Evolutionary conservation across 92 coral and sea anemone species (phyloP), one percentile per base, ranked within the genome.

Genomic region (Heliopora coerulea): DNA sequence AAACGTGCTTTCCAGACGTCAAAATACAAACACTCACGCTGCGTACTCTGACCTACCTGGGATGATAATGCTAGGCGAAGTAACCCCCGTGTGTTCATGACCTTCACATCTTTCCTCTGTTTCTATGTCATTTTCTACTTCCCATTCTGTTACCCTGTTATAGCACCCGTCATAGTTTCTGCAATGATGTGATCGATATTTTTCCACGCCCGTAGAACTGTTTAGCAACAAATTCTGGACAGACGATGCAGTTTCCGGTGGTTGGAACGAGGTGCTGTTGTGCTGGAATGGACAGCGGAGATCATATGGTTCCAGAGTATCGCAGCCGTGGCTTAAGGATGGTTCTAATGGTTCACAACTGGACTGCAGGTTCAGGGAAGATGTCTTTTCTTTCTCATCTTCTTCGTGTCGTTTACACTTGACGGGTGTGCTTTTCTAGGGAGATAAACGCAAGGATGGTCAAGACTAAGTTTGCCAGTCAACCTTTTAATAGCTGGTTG

Each of bases 231-330:
- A 67, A 49, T 59, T 67, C 39, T 67, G 74, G 15, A 67, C 48
- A 48, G 74, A 67, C 20, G 59, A 67, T 23, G 74, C 74, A 25
- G 74, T 67, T 48, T 67, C 74, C 40, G 74, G 74, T 46, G 52
- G 26, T 3, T 27, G 37, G 74, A 59, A 59, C 3, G 52, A 44
- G 2, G 28, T 35, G 74, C 37, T 54, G 59, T 67, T 67, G 74
- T 44, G 54, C 59, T 35, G 32, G 40, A 67, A 67, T 7, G 74
- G 74, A 23, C 32, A 58, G 37, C 18, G 63, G 37, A 32, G 17
- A 4, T 67, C 74, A 41, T 44, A 59, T 14, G 59, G 48, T 26
- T 24, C 54, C 21, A 44, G 70, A 18, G 34, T 63, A n/a, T 63
- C 54, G 11, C 67, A 61, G 14, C 20, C 13, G 27, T 39, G 72